Evolutionary conservation across 2,888 invertebrate genomes (phyloP), one percentile per base, ranked within the genome.

Genomic region (Gymnocheta viridis): DNA sequence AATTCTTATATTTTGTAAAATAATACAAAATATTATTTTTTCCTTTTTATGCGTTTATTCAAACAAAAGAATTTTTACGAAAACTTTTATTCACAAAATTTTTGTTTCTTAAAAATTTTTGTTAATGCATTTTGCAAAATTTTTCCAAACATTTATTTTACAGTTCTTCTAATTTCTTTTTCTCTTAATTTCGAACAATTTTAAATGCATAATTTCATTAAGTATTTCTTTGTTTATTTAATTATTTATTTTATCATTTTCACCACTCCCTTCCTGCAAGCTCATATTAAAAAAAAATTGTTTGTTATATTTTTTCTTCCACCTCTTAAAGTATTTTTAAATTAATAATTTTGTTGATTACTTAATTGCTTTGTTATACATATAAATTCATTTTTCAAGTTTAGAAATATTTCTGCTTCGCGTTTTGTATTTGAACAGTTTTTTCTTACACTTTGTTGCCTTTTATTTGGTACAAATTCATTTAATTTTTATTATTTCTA

Each of bases 261-360:
- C 41, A 41, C 14, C 41, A 14, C 41, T n/a, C 4, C 4, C 41
- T 41, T 41, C 41, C 41, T 41, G 41, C 41, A 41, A n/a, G 41
- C n/a, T 41, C n/a, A n/a, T n/a, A 41, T 4, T n/a, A n/a, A 41
- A 41, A 4, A 38, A 38, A 12, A 10, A 38, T 12, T 38, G 35
- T 38, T 14, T 41, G n/a, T n/a, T 41, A 4, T 10, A 10, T 4
- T 14, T 41, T 41, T 41, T n/a, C 41, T 41, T 41, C n/a, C 41
- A 41, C 41, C 41, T 41, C 41, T 14, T 41, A 38, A 38, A 38
- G 35, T 38, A 38, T 38, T 38, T 41, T 41, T 19, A 47, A 81
- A 81, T 81, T 81, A 81, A 81, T 69, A 62, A 67, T 41, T 81
- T 74, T 67, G 80, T 81, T 81, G 80, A 81, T 69, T 67, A 67